phyloP scores from a whole-genome alignment of 1,140 invertebrate genomes.

The Onthophagus taurus region DNA sequence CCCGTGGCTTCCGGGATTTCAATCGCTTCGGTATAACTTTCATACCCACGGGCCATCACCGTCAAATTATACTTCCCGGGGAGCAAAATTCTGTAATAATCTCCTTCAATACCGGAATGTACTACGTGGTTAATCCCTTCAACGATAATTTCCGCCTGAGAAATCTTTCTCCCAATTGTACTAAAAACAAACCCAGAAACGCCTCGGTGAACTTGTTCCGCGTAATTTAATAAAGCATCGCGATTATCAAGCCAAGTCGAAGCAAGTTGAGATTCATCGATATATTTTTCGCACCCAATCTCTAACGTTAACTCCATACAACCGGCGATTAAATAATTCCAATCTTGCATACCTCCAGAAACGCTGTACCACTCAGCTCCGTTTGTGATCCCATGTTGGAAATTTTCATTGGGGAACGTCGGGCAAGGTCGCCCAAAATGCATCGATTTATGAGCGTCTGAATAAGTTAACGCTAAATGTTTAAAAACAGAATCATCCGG shows the following conservation, averaged over 20 bases:
- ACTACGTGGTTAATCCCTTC: constrained; percentile 63
- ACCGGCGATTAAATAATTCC: constrained; percentile 89
- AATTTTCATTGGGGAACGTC: constrained; percentile 53
- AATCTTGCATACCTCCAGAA: constrained; percentile 95
- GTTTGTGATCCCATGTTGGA: constrained; percentile 80
- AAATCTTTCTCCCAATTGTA: constrained; percentile 60
- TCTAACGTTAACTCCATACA: constrained; percentile 94
- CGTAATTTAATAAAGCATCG: constrained; percentile 72
- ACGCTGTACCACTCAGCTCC: constrained; percentile 88
- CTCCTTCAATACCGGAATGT: constrained; percentile 61
- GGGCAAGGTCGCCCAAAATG: constrained; percentile 65
- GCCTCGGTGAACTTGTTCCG: constrained; percentile 85
- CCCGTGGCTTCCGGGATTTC: constrained; percentile 52
- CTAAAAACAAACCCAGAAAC: constrained; percentile 79
- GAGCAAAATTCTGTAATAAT: constrained; percentile 85
- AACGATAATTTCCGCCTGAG: constrained; percentile 64
- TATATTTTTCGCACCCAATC: constrained; percentile 89
- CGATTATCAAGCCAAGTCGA: constrained; percentile 84
- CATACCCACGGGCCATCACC: constrained; percentile 53
- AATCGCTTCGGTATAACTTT: constrained; percentile 25
- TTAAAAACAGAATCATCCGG: constrained; percentile 82
- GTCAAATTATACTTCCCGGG: constrained; percentile 84
- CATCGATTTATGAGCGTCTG: constrained; percentile 75
- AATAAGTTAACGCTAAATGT: constrained; percentile 72
- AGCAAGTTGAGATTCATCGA: constrained; percentile 59